Evolutionary conservation across 2,888 invertebrate species (phyloP).

Genomic region (Lordiphosa fenestrarum): DNA sequence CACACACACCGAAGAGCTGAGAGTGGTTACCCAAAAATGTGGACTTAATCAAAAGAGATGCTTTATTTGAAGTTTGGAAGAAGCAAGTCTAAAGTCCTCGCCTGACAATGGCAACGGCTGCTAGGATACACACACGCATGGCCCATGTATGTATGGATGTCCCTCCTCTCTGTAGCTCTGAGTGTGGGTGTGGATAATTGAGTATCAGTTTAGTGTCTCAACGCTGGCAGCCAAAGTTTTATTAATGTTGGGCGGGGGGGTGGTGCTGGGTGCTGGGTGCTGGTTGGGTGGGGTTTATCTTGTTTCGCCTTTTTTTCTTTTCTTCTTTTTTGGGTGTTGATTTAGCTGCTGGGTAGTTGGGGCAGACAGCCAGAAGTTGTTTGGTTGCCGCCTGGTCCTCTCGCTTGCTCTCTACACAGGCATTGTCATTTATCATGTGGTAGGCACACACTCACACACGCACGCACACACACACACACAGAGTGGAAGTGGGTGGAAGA

Average conservation of each 20-base stretch:
- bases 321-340: conserved; percentile 50
- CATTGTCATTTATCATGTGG: conserved; percentile 70
- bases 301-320: not conserved
- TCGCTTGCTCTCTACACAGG: conserved; percentile 39
- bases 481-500: conserved; percentile 23
- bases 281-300: conserved; percentile 9
- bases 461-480: conserved; percentile 8
- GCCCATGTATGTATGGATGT: no score
- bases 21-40: no score
- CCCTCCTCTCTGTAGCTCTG: conserved; percentile 2
- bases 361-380: conserved; percentile 48
- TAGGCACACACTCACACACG: conserved; percentile 41
- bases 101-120: conserved; percentile 75
- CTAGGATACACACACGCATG: conserved; percentile 48
- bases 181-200: conserved; percentile 61
- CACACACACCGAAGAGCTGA: no score
- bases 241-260: conserved; percentile 58
- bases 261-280: conserved; percentile 4
- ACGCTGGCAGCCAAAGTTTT: conserved; percentile 65
- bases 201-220: conserved; percentile 69
- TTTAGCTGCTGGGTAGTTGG: conserved; percentile 51
- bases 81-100: no score
- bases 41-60: no score
- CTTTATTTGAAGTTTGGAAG: no score
- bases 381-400: conserved; percentile 12